Evolutionary conservation across 2,888 invertebrate species (phyloP), one percentile per base, ranked within the genome.

Genomic region (Cactoblastis cactorum): DNA sequence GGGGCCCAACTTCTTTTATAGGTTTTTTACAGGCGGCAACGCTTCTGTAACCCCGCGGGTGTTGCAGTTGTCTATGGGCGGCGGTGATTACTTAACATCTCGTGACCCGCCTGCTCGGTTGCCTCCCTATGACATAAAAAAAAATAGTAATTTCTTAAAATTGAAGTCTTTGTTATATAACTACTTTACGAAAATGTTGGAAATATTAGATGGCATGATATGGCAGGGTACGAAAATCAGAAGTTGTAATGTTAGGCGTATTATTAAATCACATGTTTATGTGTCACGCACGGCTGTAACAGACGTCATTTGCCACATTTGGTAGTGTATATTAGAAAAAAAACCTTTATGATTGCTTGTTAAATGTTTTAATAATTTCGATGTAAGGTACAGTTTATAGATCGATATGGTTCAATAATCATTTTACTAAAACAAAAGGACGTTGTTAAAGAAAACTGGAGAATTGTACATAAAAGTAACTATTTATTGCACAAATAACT

Each of bases 231-330:
- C 52, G 45, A 55, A 59, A 57, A 55, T 51, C 54, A 51, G 52
- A 55, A 57, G 56, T 55, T 53, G 56, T 58, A 60, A 59, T 59
- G 56, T 57, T 57, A 57, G 61, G 58, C 58, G 61, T 65, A 61
- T 63, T 63, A 65, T 67, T 64, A 64, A 63, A 62, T 63, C 62
- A 63, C 61, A 59, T 61, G 56, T 59, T 58, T 53, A 54, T 63
- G 56, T 60, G 62, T 62, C 66, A 67, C 65, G 65, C 65, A 66
- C 65, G 52, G 53, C 56, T 57, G 58, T 59, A 58, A 62, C 50
- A 53, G 60, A 52, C 56, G 62, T 60, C 56, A 59, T 67, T 63
- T 58, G 57, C 48, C 55, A 56, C 56, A 54, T 58, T 57, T 57
- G 50, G 56, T 55, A 56, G 55, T 59, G 56, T 55, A 60, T 52